These are phyloP conservation scores for Orchesella flavescens DNA, from an alignment of 2,888 invertebrate genomes.

Conservation along the genomic window DNA sequence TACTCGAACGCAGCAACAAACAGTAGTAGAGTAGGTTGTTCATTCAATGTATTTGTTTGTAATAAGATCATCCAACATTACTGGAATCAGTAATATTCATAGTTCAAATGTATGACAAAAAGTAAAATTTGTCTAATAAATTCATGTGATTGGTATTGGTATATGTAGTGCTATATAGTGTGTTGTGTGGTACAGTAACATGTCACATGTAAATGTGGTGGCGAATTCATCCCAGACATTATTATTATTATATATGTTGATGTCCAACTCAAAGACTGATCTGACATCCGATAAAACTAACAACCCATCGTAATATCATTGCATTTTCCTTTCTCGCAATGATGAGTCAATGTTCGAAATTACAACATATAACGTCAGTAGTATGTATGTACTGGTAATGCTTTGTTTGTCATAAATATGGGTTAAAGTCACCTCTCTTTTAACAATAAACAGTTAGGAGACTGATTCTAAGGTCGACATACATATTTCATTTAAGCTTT, in stretches of 20 bases:
- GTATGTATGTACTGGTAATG: no score
- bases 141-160: not conserved
- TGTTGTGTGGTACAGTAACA: not conserved
- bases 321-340: no score
- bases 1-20: conserved; percentile 30
- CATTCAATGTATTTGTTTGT: conserved; percentile 29
- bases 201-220: not conserved
- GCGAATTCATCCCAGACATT: no score
- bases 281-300: no score
- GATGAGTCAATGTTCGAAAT: no score
- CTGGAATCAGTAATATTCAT: not conserved
- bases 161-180: not conserved
- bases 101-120: not conserved
- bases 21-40: conserved; percentile 1
- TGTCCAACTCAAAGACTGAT: no score
- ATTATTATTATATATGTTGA: not conserved
- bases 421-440: no score
- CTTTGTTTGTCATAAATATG: no score
- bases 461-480: not conserved
- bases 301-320: no score
- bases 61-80: conserved; percentile 16
- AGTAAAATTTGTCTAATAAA: conserved; percentile 7
- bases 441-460: not conserved
- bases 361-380: no score
- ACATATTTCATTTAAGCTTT: no score